Evolutionary conservation across 2,888 invertebrate genomes (phyloP).

Genomic region (Drosophila paramelanica): DNA sequence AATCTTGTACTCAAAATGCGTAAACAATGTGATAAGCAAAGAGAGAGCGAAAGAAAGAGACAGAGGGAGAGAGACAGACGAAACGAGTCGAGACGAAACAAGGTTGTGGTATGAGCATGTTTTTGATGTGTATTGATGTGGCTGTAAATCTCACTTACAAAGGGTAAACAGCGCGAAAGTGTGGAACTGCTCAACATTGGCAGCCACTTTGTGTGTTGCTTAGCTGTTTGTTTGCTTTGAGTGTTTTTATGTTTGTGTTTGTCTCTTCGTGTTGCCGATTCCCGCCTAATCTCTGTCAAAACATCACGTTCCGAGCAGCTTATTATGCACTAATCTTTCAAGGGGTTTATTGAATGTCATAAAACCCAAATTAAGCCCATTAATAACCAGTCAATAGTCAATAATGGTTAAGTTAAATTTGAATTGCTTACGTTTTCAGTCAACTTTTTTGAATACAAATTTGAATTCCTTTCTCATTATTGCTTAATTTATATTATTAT

Average conservation of each 20-base stretch:
- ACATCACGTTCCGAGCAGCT: conserved; percentile 55
- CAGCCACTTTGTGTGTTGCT: conserved; percentile 38
- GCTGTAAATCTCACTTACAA: conserved; percentile 66
- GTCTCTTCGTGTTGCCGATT: conserved; percentile 53
- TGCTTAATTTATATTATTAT: no score
- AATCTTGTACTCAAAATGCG: conserved; percentile 82
- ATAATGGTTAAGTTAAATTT: no score
- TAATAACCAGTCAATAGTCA: no score
- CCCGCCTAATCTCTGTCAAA: conserved; percentile 69
- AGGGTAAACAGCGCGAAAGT: conserved; percentile 53
- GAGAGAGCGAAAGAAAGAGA: conserved; percentile 1
- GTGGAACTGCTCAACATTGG: conserved; percentile 23
- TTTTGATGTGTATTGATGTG: conserved; percentile 75
- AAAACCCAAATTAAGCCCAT: not conserved
- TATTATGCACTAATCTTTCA: conserved; percentile 32
- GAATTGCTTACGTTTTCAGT: no score
- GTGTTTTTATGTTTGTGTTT: conserved; percentile 15
- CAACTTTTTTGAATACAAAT: no score
- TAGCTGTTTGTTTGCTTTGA: conserved; percentile 10
- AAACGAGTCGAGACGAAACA: not conserved
- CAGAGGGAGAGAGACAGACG: not conserved
- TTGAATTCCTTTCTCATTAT: no score
- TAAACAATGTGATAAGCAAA: conserved; percentile 79
- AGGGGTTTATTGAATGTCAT: conserved; percentile 15
- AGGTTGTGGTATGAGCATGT: conserved; percentile 4